phyloP scores from a whole-genome alignment of 2,797 vertebrate species.

The Gadopsis marmoratus region DNA sequence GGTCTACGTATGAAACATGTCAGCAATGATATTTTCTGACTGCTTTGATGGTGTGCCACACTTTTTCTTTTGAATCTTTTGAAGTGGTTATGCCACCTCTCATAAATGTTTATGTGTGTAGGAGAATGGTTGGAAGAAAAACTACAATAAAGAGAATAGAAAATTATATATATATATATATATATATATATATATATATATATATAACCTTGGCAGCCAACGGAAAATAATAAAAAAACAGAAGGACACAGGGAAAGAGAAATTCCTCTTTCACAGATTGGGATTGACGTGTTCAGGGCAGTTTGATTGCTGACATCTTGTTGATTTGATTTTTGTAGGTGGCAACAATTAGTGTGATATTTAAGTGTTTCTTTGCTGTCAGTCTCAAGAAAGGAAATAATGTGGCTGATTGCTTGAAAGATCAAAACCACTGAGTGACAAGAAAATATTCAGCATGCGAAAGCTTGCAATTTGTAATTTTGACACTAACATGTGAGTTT shows the following conservation, averaged over 20 bases:
- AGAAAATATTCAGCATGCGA: slow-evolving; percentile 1
- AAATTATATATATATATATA: neutral
- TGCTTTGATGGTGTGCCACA: neutral
- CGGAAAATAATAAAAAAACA: neutral
- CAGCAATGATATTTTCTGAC: neutral
- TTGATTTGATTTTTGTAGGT: neutral
- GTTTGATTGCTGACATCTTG: slow-evolving; percentile 21
- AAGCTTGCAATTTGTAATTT: slow-evolving; percentile 34
- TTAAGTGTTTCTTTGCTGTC: slow-evolving; percentile 31
- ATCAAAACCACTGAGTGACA: slow-evolving; percentile 20
- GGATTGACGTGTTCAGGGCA: neutral
- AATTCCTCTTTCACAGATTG: neutral
- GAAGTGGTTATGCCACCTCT: neutral
- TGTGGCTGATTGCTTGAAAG: neutral
- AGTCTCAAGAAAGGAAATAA: slow-evolving; percentile 14
- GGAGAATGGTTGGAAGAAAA: neutral
- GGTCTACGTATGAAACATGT: neutral
- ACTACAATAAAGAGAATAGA: slow-evolving; percentile 2
- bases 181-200: neutral
- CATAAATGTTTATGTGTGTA: neutral
- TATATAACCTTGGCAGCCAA: neutral
- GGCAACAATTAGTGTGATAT: slow-evolving; percentile 29
- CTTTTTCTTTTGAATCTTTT: slow-evolving; percentile 5
- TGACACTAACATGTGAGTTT: slow-evolving; percentile 42
- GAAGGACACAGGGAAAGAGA: neutral